A percentile compares a stretch with the other conserved stretches of the same genome.
Evolutionary conservation across 2,113 vertebrate genomes (phyloP).

Genomic region (Phylloscopus trochiloides): DNA sequence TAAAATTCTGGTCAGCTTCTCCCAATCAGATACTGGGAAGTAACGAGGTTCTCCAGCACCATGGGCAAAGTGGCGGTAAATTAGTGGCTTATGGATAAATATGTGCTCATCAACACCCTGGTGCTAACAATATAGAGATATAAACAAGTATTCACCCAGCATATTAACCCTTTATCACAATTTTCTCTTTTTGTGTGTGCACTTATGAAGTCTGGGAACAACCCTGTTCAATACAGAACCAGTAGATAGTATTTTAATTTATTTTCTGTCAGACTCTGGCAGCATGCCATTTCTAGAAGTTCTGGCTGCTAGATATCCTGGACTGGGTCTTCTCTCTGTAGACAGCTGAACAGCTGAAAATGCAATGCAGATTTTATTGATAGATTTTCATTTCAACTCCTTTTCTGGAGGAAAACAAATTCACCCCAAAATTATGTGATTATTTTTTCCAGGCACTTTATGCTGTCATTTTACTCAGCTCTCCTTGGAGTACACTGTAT

Average conservation of each 20-base stretch:
- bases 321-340: neutral
- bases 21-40: conserved; percentile 83
- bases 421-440: neutral
- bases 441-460: neutral
- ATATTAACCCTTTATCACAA: conserved; percentile 49
- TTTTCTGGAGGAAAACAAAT: neutral
- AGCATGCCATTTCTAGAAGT: neutral
- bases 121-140: conserved; percentile 58
- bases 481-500: neutral
- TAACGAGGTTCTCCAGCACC: conserved; percentile 84
- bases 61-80: conserved; percentile 88
- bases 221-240: neutral
- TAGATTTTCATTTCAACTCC: neutral
- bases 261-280: neutral
- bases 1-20: conserved; percentile 88
- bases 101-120: conserved; percentile 85
- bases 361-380: neutral
- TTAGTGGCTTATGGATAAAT: conserved; percentile 89
- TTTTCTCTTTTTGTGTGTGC: neutral
- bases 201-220: neutral
- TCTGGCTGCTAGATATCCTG: neutral
- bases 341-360: neutral
- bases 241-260: neutral
- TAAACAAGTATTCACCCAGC: conserved; percentile 62
- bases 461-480: neutral